Evolutionary conservation across 2,797 vertebrate species (phyloP), one percentile per base, ranked within the genome.

Genomic region (Synanceia verrucosa): DNA sequence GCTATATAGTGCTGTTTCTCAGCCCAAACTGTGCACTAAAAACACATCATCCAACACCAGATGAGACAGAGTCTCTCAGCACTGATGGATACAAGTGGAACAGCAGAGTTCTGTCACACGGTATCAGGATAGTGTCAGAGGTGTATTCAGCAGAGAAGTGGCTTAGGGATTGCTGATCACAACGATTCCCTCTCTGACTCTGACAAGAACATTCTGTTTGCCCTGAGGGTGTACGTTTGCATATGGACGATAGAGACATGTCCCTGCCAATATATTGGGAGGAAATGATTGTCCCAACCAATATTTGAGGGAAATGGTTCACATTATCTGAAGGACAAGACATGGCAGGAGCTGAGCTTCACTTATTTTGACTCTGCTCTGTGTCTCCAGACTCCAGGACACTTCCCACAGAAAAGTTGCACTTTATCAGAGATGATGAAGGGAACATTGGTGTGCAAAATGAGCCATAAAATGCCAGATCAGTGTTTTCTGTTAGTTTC

Each of bases 101-200:
- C 36, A 65, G 55, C 23, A 62, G 51, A 26, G 5, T 10, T 37
- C 26, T 33, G 39, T 75, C 29, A 12, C 48, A 19, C 56, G 4
- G 9, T 21, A 48, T 48, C 39, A 29, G 48, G 53, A 53, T 3
- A 31, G 58, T 62, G 44, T 64, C 41, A 34, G 46, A 61, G 36
- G 26, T 51, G 48, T 29, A 18, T 34, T 44, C 44, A 71, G 41
- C 16, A 51, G 56, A 70, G 56, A 58, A 51, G 64, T 26, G 43
- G 23, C 5, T 55, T 5, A 24, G 7, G 51, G 51, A 23, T 47
- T 6, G 3, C 47, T 5, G 24, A 24, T 28, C 44, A 34, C 29
- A 31, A 28, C 21, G 50, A 7, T 31, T 21, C n/a, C 4, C 13
- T 53, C 51, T 53, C 31, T 13, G 0, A 11, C 50, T 53, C 10